Percentiles rank a stretch among this genome's conserved stretches.
phyloP scores from a whole-genome alignment of 2,113 vertebrate species.

The Ochotona princeps region DNA sequence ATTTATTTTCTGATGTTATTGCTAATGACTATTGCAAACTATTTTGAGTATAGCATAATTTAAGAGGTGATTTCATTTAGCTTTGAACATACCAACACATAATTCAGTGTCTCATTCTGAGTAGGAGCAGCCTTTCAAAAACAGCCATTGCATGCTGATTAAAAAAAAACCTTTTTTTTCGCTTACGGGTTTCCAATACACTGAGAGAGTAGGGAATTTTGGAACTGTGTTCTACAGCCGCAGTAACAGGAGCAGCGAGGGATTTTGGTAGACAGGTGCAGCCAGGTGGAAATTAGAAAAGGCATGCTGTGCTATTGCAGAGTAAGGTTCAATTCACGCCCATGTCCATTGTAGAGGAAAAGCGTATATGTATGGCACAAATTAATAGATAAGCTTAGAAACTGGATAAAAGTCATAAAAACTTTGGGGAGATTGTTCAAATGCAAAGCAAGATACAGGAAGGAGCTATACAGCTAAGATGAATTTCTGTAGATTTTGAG shows the following conservation, averaged over 20 bases:
- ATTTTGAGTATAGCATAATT: neutral
- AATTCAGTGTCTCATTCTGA: neutral
- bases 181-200: neutral
- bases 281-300: slow-evolving; percentile 3
- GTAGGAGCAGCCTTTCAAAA: slow-evolving; percentile 34
- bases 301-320: slow-evolving; percentile 46
- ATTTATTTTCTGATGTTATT: slow-evolving; percentile 1
- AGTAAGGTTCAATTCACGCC: slow-evolving; percentile 8
- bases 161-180: neutral
- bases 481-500: slow-evolving; percentile 7
- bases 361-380: slow-evolving; percentile 37
- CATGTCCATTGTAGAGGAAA: slow-evolving; percentile 5
- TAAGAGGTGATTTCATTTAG: slow-evolving; percentile 19
- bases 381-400: slow-evolving; percentile 43
- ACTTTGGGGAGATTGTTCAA: neutral
- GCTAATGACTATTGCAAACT: neutral
- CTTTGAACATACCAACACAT: neutral
- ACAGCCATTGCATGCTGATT: neutral
- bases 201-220: neutral
- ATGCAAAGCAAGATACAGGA: slow-evolving; percentile 24
- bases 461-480: neutral
- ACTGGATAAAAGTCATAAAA: slow-evolving; percentile 19
- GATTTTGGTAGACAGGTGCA: slow-evolving; percentile 39
- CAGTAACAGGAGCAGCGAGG: slow-evolving; percentile 18
- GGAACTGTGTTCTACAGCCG: neutral